Evolutionary conservation across 92 coral and sea anemone genomes (phyloP).

Genomic region (Parazoanthus swiftii): DNA sequence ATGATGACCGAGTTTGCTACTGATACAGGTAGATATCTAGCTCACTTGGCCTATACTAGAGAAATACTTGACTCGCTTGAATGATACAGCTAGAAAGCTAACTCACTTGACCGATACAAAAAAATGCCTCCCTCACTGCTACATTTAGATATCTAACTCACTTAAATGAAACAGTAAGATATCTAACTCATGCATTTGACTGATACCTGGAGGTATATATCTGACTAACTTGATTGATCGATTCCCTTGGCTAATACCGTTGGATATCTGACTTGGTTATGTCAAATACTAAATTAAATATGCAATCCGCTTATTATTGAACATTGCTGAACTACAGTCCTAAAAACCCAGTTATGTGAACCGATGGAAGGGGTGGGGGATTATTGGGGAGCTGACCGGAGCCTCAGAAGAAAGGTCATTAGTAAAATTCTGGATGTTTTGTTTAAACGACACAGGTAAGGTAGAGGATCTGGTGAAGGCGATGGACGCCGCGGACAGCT

Average conservation of each 20-base stretch:
- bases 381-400: no score
- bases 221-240: neutral
- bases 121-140: no score
- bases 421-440: neutral
- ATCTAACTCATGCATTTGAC: neutral
- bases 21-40: slow-evolving; percentile 8
- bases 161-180: neutral
- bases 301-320: no score
- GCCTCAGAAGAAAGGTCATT: no score
- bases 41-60: neutral
- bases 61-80: neutral
- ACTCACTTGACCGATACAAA: no score
- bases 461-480: slow-evolving; percentile 60
- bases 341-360: no score
- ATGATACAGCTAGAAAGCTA: neutral
- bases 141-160: neutral
- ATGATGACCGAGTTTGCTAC: slow-evolving; percentile 88
- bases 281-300: no score
- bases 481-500: slow-evolving; percentile 77
- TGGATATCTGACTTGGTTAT: neutral
- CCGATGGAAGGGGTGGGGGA: no score
- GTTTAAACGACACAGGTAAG: slow-evolving; percentile 31
- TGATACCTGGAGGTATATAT: neutral
- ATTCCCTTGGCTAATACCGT: neutral
- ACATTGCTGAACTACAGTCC: no score